Base-by-base conservation (phyloP, 2,888 invertebrate genomes). In the Athetis lepigone region DNA sequence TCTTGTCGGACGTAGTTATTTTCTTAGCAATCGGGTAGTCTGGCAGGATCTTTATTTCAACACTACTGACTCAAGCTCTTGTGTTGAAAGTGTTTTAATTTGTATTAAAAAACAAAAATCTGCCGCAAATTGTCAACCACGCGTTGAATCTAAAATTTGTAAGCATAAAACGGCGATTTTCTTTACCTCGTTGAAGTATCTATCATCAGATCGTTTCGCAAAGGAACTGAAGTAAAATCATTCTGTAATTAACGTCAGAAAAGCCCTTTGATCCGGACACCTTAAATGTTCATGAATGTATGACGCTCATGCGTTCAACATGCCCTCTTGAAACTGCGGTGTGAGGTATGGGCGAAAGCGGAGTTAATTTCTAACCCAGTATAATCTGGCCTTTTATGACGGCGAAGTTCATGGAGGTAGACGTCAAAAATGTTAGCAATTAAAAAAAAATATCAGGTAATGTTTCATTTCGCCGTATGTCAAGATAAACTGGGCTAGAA, bases 221-320 rank as follows among this genome's bases (percentile, higher is more conserved):
- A 76, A 70, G 63, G 62, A 77, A 75, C 74, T 69, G 66, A 62
- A 70, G 75, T 77, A 74, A 79, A 80, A 85, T 84, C 77, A 84
- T 81, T 80, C 74, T 79, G 83, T 81, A 82, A 90, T 91, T 88
- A 90, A 87, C 75, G 84, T 84, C 87, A 82, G 77, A 77, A 73
- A 64, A 77, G 68, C 76, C 81, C 91, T 92, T 93, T 93, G 92
- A 93, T 92, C 90, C 84, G 78, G 77, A 81, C 83, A 88, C 86
- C 87, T 90, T 85, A 82, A 85, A 88, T 85, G 87, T 84, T 85
- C 84, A 81, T 83, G 82, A 86, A 87, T 84, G 85, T 88, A 85
- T 86, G 87, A 87, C 79, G 77, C 76, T 84, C 84, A 85, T 87
- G 87, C 85, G 81, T 85, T 83, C 80, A 84, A 83, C 83, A 85